Evolutionary conservation across 1,140 invertebrate genomes (phyloP).

Genomic region (Babylonia areolata): DNA sequence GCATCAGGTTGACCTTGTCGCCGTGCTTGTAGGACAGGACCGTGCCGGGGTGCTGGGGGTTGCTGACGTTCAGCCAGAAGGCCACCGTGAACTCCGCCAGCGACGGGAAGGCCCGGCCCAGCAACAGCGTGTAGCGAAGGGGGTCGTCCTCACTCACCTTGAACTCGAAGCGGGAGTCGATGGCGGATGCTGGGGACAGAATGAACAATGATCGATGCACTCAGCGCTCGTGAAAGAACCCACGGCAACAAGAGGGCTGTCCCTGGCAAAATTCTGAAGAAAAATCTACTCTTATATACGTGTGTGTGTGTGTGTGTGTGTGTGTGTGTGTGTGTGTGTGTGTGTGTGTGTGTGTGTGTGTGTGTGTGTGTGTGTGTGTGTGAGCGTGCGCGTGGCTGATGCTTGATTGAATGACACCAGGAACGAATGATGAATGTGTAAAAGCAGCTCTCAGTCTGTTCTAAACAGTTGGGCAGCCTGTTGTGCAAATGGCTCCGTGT

Average conservation of each 20-base stretch:
- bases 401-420: too few relatives aligned
- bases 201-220: neutral
- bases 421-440: too few relatives aligned
- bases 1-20: slow-evolving; percentile 47
- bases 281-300: too few relatives aligned
- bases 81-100: slow-evolving; percentile 69
- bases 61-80: slow-evolving; percentile 69
- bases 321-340: neutral
- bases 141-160: slow-evolving; percentile 50
- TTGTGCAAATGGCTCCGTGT: too few relatives aligned
- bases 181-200: slow-evolving; percentile 66
- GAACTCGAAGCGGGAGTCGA: slow-evolving; percentile 74
- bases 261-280: too few relatives aligned
- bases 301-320: neutral
- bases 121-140: slow-evolving; percentile 69
- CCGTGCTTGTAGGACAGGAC: slow-evolving; percentile 72
- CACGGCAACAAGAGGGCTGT: too few relatives aligned
- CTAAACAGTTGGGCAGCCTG: too few relatives aligned
- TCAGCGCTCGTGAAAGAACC: too few relatives aligned
- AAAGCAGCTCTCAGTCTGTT: too few relatives aligned
- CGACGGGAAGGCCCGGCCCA: slow-evolving; percentile 71
- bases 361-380: neutral
- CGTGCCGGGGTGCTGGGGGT: slow-evolving; percentile 57
- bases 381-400: too few relatives aligned
- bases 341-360: neutral